These are phyloP conservation scores for Spea hammondii DNA, from an alignment of 2,797 vertebrate species.

Conservation along the genomic window DNA sequence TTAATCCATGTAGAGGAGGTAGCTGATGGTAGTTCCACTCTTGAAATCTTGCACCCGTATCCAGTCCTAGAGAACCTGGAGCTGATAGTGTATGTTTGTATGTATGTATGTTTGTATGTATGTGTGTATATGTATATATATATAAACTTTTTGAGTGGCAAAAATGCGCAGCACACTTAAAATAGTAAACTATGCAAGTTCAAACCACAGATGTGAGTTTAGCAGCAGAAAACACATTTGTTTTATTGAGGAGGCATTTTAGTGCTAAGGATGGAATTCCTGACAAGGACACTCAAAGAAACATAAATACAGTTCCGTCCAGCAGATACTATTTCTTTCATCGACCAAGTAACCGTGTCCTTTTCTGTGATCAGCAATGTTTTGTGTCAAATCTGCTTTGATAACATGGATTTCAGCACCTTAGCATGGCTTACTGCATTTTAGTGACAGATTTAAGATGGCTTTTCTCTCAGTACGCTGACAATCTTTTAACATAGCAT, in stretches of 20 bases:
- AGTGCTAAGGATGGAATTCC: background rate
- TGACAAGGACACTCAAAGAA: background rate
- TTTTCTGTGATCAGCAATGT: conserved; percentile 6
- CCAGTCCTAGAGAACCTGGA: too few relatives aligned
- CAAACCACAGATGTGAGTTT: background rate
- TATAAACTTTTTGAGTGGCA: too few relatives aligned
- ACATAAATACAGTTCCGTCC: background rate
- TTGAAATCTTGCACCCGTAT: too few relatives aligned
- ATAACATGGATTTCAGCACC: conserved; percentile 2
- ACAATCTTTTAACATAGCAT: background rate
- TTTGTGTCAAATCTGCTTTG: background rate
- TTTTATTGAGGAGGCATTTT: background rate
- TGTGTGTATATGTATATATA: too few relatives aligned
- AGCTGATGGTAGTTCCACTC: too few relatives aligned
- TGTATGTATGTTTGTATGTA: too few relatives aligned
- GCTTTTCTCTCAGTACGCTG: background rate
- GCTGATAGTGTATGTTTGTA: too few relatives aligned
- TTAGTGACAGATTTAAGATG: conserved; percentile 4
- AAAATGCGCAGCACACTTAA: too few relatives aligned
- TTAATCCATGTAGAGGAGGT: too few relatives aligned
- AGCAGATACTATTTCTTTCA: conserved; percentile 8
- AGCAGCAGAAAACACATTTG: background rate
- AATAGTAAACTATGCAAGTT: background rate
- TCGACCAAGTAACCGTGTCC: background rate
- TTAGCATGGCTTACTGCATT: background rate